Conservation (phyloP, 2,797 vertebrate species). For the Myotis planiceps region DNA sequence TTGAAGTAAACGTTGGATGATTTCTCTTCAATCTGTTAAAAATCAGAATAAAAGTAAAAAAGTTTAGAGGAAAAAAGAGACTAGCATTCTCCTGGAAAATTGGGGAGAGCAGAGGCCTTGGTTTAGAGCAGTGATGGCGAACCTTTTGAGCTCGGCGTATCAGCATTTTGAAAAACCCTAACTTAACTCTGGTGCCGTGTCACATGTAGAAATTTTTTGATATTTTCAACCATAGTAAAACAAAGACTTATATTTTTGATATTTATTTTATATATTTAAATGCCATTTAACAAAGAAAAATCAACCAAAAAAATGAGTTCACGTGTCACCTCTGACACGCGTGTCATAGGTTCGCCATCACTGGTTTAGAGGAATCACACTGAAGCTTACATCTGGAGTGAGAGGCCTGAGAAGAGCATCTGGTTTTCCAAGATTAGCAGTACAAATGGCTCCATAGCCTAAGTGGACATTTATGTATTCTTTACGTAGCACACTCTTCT, state of each 20-base stretch:
- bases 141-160: too few species aligned
- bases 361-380: neutral
- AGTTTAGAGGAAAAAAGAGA: neutral
- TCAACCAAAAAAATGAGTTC: too few species aligned
- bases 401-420: neutral
- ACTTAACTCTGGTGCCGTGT: too few species aligned
- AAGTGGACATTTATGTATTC: neutral
- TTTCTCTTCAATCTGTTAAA: slow-evolving; percentile 48
- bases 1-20: slow-evolving; percentile 55
- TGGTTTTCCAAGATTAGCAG: neutral
- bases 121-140: too few species aligned
- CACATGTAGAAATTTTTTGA: too few species aligned
- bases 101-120: neutral
- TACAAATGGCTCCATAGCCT: neutral
- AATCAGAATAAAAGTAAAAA: slow-evolving; percentile 9
- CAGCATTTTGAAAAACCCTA: too few species aligned
- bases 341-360: too few species aligned
- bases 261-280: too few species aligned
- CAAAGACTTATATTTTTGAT: too few species aligned
- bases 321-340: too few species aligned
- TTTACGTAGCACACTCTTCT: neutral
- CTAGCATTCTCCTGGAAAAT: neutral
- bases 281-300: too few species aligned
- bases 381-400: neutral
- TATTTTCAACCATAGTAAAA: too few species aligned